A percentile compares a stretch with the other conserved stretches of the same genome.
phyloP scores from a whole-genome alignment of 1,140 invertebrate genomes.

The Vanessa atalanta region DNA sequence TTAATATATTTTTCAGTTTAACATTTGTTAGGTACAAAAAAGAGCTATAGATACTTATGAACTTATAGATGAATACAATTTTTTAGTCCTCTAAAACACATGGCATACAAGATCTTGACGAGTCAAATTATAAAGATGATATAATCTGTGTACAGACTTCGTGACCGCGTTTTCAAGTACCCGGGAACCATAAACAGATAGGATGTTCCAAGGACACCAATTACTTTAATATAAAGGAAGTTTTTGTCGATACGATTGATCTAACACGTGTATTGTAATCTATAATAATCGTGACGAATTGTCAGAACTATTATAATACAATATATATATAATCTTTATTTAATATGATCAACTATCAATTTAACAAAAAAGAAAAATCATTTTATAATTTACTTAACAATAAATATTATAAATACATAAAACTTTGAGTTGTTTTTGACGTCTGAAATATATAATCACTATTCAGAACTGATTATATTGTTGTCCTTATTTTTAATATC shows the following conservation, averaged over 20 bases:
- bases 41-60: no score
- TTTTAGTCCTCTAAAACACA: neutral
- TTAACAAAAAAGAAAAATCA: neutral
- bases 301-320: neutral
- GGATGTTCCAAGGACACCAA: constrained; percentile 22
- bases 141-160: neutral
- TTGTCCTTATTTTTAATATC: no score
- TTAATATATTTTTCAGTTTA: no score
- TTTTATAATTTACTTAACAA: no score
- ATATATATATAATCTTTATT: neutral
- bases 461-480: no score
- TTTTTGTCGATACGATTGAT: constrained; percentile 15
- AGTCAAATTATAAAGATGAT: constrained; percentile 13
- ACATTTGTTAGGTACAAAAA: no score
- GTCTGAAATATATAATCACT: no score
- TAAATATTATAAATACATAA: no score
- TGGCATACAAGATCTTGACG: neutral
- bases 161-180: constrained; percentile 18
- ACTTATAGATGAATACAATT: neutral
- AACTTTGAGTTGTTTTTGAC: no score
- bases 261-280: constrained; percentile 17
- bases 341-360: neutral
- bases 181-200: neutral
- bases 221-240: constrained; percentile 5
- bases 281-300: constrained; percentile 6